Percentiles rank a stretch among this genome's conserved stretches.
phyloP scores from a whole-genome alignment of 1,140 invertebrate genomes.

The Drusus annulatus region DNA sequence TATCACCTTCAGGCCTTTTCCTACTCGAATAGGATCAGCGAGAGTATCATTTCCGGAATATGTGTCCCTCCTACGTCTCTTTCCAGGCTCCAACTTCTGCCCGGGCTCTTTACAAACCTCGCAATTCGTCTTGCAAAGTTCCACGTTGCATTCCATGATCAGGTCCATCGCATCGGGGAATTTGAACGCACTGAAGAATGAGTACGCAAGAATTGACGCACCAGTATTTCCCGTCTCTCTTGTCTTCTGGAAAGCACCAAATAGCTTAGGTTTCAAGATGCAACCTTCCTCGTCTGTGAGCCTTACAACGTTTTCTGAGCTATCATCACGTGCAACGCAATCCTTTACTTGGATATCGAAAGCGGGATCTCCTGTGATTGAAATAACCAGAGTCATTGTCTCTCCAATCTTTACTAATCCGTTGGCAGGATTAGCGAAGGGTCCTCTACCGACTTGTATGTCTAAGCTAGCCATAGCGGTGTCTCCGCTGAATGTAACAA shows the following conservation, averaged over 20 bases:
- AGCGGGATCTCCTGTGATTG: constrained; percentile 84
- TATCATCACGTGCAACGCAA: constrained; percentile 82
- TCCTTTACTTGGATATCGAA: constrained; percentile 86
- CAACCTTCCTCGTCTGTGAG: constrained; percentile 86
- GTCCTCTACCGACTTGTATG: constrained; percentile 84
- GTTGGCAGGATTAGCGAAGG: constrained; percentile 81
- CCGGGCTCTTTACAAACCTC: constrained; percentile 80
- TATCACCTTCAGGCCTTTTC: constrained; percentile 77
- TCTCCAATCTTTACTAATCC: constrained; percentile 89
- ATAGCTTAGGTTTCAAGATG: constrained; percentile 85
- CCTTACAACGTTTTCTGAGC: constrained; percentile 76
- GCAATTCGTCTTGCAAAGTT: constrained; percentile 87
- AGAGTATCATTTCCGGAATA: constrained; percentile 68
- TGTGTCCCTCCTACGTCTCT: constrained; percentile 71
- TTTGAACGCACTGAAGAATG: constrained; percentile 89
- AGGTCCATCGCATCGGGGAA: constrained; percentile 92
- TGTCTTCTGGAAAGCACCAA: constrained; percentile 87
- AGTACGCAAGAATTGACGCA: constrained; percentile 85
- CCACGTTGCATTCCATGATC: constrained; percentile 87
- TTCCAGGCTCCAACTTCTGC: constrained; percentile 77
- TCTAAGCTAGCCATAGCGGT: constrained; percentile 86
- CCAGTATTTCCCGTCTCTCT: constrained; percentile 80
- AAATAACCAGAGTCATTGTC: constrained; percentile 85
- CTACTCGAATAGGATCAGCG: constrained; percentile 73
- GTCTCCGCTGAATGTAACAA: constrained; percentile 87